Conservation (phyloP, 2,888 invertebrate species). For the Cephus runcator region DNA sequence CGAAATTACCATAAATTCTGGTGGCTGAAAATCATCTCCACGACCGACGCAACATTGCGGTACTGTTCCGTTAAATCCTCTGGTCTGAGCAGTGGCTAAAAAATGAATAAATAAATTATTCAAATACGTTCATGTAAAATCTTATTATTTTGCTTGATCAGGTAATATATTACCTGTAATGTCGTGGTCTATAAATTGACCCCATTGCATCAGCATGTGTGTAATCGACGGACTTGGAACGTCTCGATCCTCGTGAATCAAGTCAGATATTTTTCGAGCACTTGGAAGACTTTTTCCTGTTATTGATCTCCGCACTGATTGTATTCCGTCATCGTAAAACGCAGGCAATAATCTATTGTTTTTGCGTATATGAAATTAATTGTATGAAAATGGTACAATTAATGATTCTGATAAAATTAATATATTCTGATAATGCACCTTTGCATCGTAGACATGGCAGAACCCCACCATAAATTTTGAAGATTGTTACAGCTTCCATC, state of each 20-base stretch:
- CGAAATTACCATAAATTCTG: slow-evolving; percentile 71
- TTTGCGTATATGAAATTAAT: background rate
- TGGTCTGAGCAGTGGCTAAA: slow-evolving; percentile 76
- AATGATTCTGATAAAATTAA: background rate
- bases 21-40: slow-evolving; percentile 71
- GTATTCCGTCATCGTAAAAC: slow-evolving; percentile 82
- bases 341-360: slow-evolving; percentile 77
- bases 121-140: no score
- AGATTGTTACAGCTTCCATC: slow-evolving; percentile 93
- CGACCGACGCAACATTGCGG: slow-evolving; percentile 79
- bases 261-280: slow-evolving; percentile 78
- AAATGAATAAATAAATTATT: background rate
- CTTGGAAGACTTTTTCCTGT: slow-evolving; percentile 77
- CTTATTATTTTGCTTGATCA: background rate
- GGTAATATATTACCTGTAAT: slow-evolving; percentile 68
- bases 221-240: slow-evolving; percentile 76
- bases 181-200: slow-evolving; percentile 91
- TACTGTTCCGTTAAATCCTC: slow-evolving; percentile 81
- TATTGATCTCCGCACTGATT: slow-evolving; percentile 70
- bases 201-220: slow-evolving; percentile 90
- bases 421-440: slow-evolving; percentile 46
- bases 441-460: slow-evolving; percentile 84
- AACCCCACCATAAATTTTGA: slow-evolving; percentile 80
- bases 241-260: slow-evolving; percentile 74
- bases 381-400: background rate